Evolutionary conservation across 2,797 vertebrate species (phyloP).

Genomic region (Syndactyla subalaris): DNA sequence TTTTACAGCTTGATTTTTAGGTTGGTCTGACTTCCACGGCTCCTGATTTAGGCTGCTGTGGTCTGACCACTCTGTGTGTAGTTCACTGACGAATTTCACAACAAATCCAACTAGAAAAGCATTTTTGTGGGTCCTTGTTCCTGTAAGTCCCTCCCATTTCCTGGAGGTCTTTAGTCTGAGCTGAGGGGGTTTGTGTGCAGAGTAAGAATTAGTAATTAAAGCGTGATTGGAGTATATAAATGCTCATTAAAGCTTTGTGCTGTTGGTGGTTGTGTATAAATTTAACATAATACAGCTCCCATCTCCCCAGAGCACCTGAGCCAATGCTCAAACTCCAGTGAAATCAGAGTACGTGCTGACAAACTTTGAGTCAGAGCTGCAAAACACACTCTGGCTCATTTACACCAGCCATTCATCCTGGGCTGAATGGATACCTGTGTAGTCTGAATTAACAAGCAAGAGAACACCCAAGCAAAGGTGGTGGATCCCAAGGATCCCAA

Average conservation of each 20-base stretch:
- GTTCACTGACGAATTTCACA: neutral
- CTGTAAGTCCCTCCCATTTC: neutral
- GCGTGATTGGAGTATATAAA: neutral
- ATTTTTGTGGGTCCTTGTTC: neutral
- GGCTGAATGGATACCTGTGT: neutral
- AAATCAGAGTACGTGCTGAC: neutral
- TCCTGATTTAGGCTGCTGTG: neutral
- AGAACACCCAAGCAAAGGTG: neutral
- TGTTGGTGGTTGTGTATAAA: neutral
- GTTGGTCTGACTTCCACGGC: neutral
- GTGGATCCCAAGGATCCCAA: neutral
- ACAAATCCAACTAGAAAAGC: neutral
- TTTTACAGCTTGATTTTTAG: neutral
- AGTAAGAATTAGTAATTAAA: neutral
- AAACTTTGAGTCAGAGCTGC: neutral
- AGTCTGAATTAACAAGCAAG: neutral
- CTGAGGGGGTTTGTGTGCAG: neutral
- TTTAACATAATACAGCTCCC: neutral
- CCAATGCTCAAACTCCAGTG: neutral
- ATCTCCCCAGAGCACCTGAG: neutral
- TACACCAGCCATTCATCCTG: neutral
- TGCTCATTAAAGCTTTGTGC: neutral
- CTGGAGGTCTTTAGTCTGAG: neutral
- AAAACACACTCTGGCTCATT: neutral
- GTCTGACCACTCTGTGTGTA: fast-evolving